Conservation (phyloP, 2,797 vertebrate species). For the Glyptemys insculpta region DNA sequence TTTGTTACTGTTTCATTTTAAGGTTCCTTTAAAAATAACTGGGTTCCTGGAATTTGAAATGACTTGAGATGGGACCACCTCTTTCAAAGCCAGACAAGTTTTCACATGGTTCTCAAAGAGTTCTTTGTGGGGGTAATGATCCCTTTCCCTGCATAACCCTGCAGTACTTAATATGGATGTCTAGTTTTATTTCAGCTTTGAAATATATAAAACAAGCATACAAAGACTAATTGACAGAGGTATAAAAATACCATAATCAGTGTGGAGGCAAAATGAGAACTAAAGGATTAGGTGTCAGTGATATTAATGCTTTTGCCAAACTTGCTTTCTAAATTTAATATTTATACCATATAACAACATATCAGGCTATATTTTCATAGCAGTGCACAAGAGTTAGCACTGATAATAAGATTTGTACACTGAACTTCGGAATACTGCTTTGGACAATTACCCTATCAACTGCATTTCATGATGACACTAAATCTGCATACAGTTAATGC, state of each 20-base stretch:
- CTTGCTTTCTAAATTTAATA: conserved; percentile 33
- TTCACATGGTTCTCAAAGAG: not conserved
- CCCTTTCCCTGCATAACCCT: not conserved
- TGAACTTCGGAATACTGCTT: not conserved
- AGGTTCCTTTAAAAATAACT: not conserved
- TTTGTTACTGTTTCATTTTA: not conserved
- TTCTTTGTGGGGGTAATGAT: not conserved
- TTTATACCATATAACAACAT: conserved; percentile 8
- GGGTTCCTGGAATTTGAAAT: not conserved
- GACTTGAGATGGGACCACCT: not conserved
- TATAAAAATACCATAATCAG: not conserved
- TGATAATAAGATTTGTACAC: conserved; percentile 56
- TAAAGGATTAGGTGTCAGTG: not conserved
- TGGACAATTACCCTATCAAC: conserved; percentile 59
- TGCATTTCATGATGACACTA: conserved; percentile 61
- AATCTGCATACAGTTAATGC: conserved; percentile 54
- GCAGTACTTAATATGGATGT: not conserved
- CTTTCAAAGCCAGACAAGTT: not conserved
- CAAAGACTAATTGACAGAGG: conserved; percentile 21
- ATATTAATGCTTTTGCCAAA: conserved; percentile 1
- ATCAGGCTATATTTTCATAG: conserved; percentile 41
- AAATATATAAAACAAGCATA: not conserved
- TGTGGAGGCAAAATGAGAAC: conserved; percentile 11
- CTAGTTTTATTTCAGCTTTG: not conserved
- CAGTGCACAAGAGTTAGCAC: conserved; percentile 32